Percentiles rank a stretch among this genome's conserved stretches.
Evolutionary conservation across 2,113 vertebrate species (phyloP).

Genomic region (Alethe diademata): DNA sequence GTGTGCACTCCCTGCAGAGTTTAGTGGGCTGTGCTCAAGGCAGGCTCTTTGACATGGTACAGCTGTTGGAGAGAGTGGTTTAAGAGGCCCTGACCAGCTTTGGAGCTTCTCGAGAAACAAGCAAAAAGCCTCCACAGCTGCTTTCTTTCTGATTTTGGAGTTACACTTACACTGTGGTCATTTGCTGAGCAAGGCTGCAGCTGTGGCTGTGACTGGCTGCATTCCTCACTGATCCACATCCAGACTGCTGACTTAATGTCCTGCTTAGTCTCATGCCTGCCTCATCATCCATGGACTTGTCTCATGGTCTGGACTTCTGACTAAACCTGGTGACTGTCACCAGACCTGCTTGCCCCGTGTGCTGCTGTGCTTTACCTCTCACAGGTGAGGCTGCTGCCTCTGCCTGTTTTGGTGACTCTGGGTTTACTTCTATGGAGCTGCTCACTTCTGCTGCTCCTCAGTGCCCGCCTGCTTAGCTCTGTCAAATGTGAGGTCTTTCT

Average conservation of each 20-base stretch:
- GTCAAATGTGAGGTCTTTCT: neutral
- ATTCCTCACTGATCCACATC: neutral
- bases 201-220: neutral
- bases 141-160: neutral
- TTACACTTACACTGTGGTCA: fast-evolving
- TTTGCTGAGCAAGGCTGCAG: neutral
- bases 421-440: neutral
- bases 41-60: neutral
- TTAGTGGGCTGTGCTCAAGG: neutral
- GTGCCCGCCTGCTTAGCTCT: neutral
- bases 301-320: neutral
- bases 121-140: neutral
- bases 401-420: neutral
- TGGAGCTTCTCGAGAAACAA: neutral
- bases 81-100: neutral
- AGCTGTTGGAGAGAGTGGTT: neutral
- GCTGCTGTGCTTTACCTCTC: neutral
- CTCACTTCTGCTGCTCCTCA: neutral
- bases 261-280: neutral
- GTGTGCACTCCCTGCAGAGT: neutral
- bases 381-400: neutral
- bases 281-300: neutral
- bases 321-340: neutral
- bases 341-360: neutral
- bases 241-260: neutral